Conservation (phyloP, 2,113 vertebrate species). For the Spermophilus dauricus region DNA sequence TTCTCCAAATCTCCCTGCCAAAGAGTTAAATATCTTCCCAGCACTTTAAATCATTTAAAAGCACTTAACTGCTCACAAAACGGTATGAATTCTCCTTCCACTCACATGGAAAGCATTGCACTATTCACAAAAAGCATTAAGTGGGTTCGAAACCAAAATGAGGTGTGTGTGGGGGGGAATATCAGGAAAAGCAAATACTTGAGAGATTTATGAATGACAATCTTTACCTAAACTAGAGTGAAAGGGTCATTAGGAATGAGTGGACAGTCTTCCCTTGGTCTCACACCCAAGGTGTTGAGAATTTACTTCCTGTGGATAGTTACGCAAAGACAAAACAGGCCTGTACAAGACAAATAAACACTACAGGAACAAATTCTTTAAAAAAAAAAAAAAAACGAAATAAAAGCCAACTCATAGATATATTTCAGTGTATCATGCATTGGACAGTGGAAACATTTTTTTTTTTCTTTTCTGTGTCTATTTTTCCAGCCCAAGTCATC, state of each 20-base stretch:
- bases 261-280: background rate
- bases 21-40: constrained; percentile 76
- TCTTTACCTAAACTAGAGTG: constrained; percentile 34
- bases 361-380: background rate
- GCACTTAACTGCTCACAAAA: constrained; percentile 76
- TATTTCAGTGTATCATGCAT: no score
- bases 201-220: constrained; percentile 68
- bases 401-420: background rate
- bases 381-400: background rate
- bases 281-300: background rate
- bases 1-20: constrained; percentile 78
- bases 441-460: background rate
- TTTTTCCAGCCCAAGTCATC: background rate
- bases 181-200: constrained; percentile 17
- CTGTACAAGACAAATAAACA: background rate
- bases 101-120: constrained; percentile 71
- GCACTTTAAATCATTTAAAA: constrained; percentile 81
- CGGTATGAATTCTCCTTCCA: constrained; percentile 65
- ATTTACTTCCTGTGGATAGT: background rate
- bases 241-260: background rate
- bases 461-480: background rate
- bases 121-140: constrained; percentile 73
- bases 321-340: background rate
- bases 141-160: constrained; percentile 49
- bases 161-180: no score